Evolutionary conservation across 2,888 invertebrate species (phyloP).

Genomic region (Ditula angustiorana): DNA sequence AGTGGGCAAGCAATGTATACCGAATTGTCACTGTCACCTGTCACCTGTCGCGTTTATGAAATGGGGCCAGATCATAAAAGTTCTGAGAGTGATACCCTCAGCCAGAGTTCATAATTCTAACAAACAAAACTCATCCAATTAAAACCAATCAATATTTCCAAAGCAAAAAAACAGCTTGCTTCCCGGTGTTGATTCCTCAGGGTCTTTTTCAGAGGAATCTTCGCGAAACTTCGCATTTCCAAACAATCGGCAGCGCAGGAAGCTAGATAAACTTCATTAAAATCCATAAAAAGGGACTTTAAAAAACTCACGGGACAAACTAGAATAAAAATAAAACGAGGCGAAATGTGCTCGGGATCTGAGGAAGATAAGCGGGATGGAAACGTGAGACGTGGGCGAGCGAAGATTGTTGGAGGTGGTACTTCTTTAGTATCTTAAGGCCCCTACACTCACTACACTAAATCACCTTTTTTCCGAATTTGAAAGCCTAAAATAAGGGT

Average conservation of each 20-base stretch:
- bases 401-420: conserved; percentile 35
- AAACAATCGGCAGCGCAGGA: conserved; percentile 36
- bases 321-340: conserved; percentile 60
- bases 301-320: conserved; percentile 50
- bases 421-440: conserved; percentile 1
- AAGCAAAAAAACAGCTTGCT: conserved; percentile 11
- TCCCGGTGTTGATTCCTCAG: conserved; percentile 14
- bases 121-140: conserved; percentile 11
- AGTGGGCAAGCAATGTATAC: too few species aligned
- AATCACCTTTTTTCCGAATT: too few species aligned
- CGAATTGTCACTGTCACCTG: too few species aligned
- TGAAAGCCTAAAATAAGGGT: too few species aligned
- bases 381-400: conserved; percentile 52
- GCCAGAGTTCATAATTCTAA: not conserved
- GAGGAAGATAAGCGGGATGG: conserved; percentile 62
- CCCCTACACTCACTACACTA: too few species aligned
- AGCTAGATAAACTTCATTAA: conserved; percentile 40
- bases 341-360: conserved; percentile 60
- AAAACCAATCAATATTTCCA: not conserved
- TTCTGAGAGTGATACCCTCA: too few species aligned
- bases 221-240: conserved; percentile 29
- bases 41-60: too few species aligned
- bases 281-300: conserved; percentile 44
- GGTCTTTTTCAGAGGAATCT: conserved; percentile 25
- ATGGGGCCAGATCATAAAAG: too few species aligned